Base-by-base conservation (phyloP, 2,113 vertebrate genomes). In the Bubo scandiacus region DNA sequence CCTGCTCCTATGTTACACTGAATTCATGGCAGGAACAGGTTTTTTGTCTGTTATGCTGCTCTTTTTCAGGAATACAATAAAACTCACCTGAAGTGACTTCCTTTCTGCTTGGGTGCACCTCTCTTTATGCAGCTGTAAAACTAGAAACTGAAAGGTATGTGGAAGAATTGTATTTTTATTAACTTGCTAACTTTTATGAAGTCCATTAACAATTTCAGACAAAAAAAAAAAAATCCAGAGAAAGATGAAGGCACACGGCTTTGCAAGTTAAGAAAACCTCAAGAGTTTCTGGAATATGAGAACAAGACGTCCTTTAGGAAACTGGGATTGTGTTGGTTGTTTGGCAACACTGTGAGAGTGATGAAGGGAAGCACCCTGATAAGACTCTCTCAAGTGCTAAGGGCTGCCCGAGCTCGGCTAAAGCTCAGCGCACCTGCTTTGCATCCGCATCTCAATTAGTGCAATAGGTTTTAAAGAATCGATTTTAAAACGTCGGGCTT, bases 361-460 rank as follows among this genome's bases (percentile, higher is more conserved):
- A 18, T n/a, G 45, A 34, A 77, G 32, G 9, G 14, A 61, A 55
- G 26, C 15, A 30, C 5, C 11, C 3, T 14, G 15, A 7, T 2
- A 14, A 57, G 55, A 3, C 1, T 10, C 7, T 22, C 9, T 9
- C 15, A 6, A 19, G n/a, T 1, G 6, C 14, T 34, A 15, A 62
- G 45, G 12, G 9, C 20, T 26, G 6, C 25, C 27, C 1, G 8
- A 57, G 26, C 42, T 29, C 7, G 0, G 9, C n/a, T 30, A 8
- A 23, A 52, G 19, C 9, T 47, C 42, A 4, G n/a, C 1, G 13
- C 43, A 54, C 22, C 42, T 52, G 52, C 59, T 58, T 21, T 45
- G 67, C 63, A 30, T 2, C 10, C 4, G 0, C 30, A 16, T 11
- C 17, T 26, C 10, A 17, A 2, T 13, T 5, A 23, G 3, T 9